A percentile compares a stretch with the other conserved stretches of the same genome.
phyloP scores from a whole-genome alignment of 2,113 vertebrate species.

The Mandrillus leucophaeus region DNA sequence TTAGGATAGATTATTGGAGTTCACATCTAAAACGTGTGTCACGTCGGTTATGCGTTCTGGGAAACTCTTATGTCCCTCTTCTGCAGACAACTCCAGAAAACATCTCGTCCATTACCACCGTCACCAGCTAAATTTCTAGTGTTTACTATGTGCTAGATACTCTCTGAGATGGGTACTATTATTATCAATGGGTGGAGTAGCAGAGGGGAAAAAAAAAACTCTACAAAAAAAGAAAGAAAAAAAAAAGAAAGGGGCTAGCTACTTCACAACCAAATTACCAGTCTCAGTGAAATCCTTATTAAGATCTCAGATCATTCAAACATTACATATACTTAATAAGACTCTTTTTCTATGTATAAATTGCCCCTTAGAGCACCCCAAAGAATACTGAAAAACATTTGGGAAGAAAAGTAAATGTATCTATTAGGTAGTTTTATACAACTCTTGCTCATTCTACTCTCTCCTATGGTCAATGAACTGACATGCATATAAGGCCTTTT shows the following conservation, averaged over 20 bases:
- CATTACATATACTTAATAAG: background rate
- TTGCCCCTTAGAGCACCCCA: too few species aligned
- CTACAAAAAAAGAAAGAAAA: background rate
- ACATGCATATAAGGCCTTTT: background rate
- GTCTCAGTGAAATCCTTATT: background rate
- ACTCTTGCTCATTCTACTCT: background rate
- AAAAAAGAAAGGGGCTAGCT: background rate
- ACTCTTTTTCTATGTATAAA: background rate
- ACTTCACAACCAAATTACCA: background rate
- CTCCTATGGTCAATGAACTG: background rate
- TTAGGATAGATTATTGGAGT: background rate
- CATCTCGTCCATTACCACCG: too few species aligned
- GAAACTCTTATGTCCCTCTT: background rate
- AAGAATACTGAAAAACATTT: background rate
- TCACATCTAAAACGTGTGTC: background rate
- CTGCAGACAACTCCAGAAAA: background rate
- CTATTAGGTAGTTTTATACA: background rate
- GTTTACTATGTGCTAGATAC: background rate
- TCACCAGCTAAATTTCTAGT: background rate
- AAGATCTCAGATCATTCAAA: background rate
- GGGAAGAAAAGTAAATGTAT: background rate
- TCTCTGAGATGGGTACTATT: background rate
- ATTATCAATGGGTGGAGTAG: background rate
- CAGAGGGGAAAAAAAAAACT: too few species aligned
- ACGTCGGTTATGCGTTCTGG: background rate